Conservation (phyloP, 2,888 invertebrate genomes). For the Spisula subtruncata region DNA sequence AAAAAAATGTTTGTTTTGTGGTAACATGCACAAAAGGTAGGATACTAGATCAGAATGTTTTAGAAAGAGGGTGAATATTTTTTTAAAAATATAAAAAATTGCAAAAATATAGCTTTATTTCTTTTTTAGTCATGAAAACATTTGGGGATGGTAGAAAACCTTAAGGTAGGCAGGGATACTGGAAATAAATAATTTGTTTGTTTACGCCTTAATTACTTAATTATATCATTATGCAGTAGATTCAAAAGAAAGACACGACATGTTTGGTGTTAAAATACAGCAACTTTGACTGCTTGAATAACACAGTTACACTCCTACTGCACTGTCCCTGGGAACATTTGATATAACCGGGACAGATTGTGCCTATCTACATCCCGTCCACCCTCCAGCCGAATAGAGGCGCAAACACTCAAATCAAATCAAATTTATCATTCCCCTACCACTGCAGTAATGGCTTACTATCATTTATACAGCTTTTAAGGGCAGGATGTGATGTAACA, state of each 20-base stretch:
- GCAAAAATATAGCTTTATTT: too few relatives aligned
- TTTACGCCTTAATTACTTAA: neutral
- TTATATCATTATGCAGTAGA: constrained; percentile 5
- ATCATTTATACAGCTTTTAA: constrained; percentile 25
- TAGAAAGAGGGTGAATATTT: too few relatives aligned
- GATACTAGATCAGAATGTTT: too few relatives aligned
- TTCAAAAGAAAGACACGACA: neutral
- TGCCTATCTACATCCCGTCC: neutral
- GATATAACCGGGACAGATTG: constrained; percentile 4
- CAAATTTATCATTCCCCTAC: neutral
- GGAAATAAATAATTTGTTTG: too few relatives aligned
- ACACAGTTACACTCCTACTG: too few relatives aligned
- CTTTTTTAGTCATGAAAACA: too few relatives aligned
- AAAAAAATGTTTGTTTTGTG: too few relatives aligned
- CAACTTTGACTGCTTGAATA: neutral
- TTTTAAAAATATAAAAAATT: too few relatives aligned
- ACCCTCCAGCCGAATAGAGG: neutral
- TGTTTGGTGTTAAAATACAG: neutral
- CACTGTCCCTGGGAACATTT: too few relatives aligned
- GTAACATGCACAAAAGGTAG: too few relatives aligned
- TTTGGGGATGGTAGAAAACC: neutral
- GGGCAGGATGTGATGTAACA: constrained; percentile 10
- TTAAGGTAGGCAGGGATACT: too few relatives aligned
- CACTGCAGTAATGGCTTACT: constrained; percentile 16
- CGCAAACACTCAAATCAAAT: constrained; percentile 1